phyloP scores from a whole-genome alignment of 2,113 vertebrate species.

The Ptilorrhoa leucosticta region DNA sequence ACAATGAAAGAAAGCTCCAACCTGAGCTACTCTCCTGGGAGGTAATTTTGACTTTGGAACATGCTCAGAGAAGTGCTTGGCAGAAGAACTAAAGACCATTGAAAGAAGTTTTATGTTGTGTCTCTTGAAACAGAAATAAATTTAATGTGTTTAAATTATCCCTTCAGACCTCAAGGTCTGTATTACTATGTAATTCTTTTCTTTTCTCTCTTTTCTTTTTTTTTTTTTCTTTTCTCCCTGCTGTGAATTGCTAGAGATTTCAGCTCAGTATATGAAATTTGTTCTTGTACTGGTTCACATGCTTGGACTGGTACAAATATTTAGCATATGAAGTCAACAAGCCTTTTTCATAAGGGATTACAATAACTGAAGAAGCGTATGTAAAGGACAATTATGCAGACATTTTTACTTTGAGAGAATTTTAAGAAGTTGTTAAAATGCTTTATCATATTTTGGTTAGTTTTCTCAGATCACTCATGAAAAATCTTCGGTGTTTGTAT shows the following conservation, averaged over 20 bases:
- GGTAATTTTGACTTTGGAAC: constrained; percentile 33
- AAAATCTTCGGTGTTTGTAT: accelerated
- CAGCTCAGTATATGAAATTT: neutral
- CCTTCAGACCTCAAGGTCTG: neutral
- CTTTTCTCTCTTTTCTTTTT: accelerated
- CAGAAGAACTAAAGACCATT: constrained; percentile 8
- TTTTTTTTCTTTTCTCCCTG: accelerated
- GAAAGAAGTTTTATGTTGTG: constrained; percentile 39
- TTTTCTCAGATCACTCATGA: neutral
- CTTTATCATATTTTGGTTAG: neutral
- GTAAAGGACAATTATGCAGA: neutral
- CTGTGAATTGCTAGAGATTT: neutral
- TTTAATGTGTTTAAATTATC: constrained; percentile 26
- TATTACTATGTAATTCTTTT: neutral
- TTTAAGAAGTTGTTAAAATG: neutral
- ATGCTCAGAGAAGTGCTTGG: constrained; percentile 11
- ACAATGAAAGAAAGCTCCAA: neutral
- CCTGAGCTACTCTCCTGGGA: constrained; percentile 34
- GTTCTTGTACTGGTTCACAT: neutral
- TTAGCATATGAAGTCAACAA: neutral
- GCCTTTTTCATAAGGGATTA: neutral
- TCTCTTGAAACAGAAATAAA: constrained; percentile 44
- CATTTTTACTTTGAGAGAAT: neutral
- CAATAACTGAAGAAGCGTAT: neutral
- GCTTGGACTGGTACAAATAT: neutral